phyloP scores from a whole-genome alignment of 92 coral and sea anemone species.

The Metridium senile region DNA sequence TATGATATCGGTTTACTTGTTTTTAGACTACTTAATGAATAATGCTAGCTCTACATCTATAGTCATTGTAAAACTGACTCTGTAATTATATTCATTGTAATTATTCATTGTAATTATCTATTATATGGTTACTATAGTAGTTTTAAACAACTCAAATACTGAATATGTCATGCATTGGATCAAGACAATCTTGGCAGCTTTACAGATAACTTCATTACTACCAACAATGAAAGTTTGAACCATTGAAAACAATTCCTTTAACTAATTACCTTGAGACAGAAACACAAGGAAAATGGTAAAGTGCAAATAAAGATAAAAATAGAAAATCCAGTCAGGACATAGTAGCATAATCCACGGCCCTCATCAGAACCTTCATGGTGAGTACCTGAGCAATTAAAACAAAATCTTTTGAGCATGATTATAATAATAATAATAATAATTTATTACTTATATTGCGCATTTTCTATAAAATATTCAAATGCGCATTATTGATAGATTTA shows the following conservation, averaged over 20 bases:
- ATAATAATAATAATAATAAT: background rate
- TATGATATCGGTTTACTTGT: background rate
- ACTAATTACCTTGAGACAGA: constrained; percentile 75
- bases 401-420: background rate
- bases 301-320: constrained; percentile 59
- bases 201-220: background rate
- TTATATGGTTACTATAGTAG: too few relatives aligned
- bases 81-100: too few relatives aligned
- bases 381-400: background rate
- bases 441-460: background rate
- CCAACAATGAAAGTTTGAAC: background rate
- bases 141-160: too few relatives aligned
- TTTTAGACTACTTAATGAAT: background rate
- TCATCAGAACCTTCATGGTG: constrained; percentile 24
- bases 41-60: too few relatives aligned
- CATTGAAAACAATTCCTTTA: background rate
- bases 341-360: constrained; percentile 54
- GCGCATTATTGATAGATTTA: too few relatives aligned
- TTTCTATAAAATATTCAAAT: too few relatives aligned
- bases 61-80: too few relatives aligned
- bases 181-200: background rate
- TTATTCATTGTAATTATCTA: too few relatives aligned
- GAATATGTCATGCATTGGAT: background rate
- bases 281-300: constrained; percentile 63
- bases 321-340: constrained; percentile 61